phyloP scores from a whole-genome alignment of 2,888 invertebrate species.

The Drosophila nigritarsus region DNA sequence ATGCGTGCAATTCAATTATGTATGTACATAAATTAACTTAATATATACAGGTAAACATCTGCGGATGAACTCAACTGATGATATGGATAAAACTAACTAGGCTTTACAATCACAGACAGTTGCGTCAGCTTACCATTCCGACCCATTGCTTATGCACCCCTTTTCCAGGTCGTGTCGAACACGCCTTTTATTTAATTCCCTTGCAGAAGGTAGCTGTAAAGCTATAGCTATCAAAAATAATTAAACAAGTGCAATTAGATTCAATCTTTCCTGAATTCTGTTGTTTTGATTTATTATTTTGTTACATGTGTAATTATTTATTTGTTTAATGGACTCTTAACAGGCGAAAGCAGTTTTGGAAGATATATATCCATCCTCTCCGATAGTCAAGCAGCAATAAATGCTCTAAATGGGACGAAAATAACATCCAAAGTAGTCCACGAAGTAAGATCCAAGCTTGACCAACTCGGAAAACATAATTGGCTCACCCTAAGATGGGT shows the following conservation, averaged over 20 bases:
- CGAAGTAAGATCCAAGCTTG: no score
- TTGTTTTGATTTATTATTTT: background rate
- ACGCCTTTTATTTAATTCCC: background rate
- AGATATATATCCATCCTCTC: no score
- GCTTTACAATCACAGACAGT: background rate
- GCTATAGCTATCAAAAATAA: background rate
- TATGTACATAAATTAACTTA: slow-evolving; percentile 1
- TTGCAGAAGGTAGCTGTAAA: background rate
- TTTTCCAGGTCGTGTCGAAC: background rate
- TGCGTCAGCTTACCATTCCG: background rate
- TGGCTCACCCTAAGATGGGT: no score
- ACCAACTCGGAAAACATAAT: no score
- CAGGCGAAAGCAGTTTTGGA: background rate
- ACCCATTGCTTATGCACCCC: slow-evolving; percentile 1
- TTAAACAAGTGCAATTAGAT: background rate
- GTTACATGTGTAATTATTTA: background rate
- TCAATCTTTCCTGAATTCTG: background rate
- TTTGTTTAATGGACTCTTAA: background rate
- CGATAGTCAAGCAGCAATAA: no score
- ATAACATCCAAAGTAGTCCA: no score
- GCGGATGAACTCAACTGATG: background rate
- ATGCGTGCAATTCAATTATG: slow-evolving; percentile 1
- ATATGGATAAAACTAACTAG: background rate
- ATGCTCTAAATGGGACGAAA: no score
- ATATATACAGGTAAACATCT: background rate